Base-by-base conservation (phyloP, 2,113 vertebrate genomes). In the Mola mola region DNA sequence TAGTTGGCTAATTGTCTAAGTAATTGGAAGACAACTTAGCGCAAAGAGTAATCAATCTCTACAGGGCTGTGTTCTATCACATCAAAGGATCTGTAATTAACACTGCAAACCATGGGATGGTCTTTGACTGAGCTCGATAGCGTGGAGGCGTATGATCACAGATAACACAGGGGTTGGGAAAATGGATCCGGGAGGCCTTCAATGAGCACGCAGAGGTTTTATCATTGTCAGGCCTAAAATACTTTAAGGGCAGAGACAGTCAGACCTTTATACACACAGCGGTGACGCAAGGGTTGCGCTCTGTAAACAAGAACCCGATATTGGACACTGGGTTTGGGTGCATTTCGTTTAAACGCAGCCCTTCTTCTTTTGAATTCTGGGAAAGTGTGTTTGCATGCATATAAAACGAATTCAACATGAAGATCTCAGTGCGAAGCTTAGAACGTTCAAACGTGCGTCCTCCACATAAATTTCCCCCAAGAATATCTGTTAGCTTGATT, bases 1-100 rank as follows among this genome's bases (percentile, higher is more conserved):
- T 98, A 98, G 95, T 96, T 94, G 94, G 95, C 94, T 98, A 98
- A 98, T 98, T 98, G 97, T 96, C 96, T 98, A 96, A 96, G 95
- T 98, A 98, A 98, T 98, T 98, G 95, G 96, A 94, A 98, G 96
- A 95, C 95, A 94, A 96, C 94, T 96, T 94, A 89, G 94, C 95
- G 96, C 95, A 96, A 96, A 95, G 94, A 96, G 95, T 96, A 98
- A 98, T 98, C 95, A 97, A 96, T 98, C 93, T 97, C 94, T 96
- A 94, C 94, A 96, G 93, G 93, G 93, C 93, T 94, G 88, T 90
- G 90, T 94, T 96, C 94, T 98, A 97, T 97, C 96, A 94, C 94
- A 95, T 96, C 95, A 95, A 93, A 95, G 95, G 92, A 96, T 98
- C 95, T 92, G 92, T 93, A 93, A 98, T 98, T 96, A 98, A 95